phyloP scores from a whole-genome alignment of 2,888 invertebrate species.

The Andrena bucephala region DNA sequence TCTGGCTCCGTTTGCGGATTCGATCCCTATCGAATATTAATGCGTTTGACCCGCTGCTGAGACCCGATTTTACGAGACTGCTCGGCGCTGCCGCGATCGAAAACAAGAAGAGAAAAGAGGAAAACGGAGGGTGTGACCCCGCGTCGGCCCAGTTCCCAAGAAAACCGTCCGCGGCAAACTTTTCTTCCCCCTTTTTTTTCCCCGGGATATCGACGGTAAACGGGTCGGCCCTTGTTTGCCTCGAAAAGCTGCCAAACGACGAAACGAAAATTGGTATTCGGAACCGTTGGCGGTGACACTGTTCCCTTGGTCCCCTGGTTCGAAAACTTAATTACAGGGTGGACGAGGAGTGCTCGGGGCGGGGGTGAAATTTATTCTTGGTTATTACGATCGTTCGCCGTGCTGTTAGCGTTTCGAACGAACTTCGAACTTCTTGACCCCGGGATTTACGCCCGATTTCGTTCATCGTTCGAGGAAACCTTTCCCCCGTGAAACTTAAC shows the following conservation, averaged over 20 bases:
- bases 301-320: neutral
- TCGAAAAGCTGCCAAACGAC: conserved; percentile 23
- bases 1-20: conserved; percentile 60
- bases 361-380: conserved; percentile 48
- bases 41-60: conserved; percentile 60
- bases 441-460: conserved; percentile 54
- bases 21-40: conserved; percentile 69
- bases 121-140: conserved; percentile 24
- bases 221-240: conserved; percentile 1
- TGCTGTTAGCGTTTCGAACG: conserved; percentile 40
- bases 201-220: neutral
- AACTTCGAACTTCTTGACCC: conserved; percentile 27
- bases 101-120: conserved; percentile 27
- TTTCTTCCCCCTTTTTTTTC: conserved; percentile 28
- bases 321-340: conserved; percentile 57
- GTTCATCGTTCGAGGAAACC: conserved; percentile 25
- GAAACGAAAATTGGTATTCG: conserved; percentile 48
- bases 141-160: conserved; percentile 36
- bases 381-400: conserved; percentile 53
- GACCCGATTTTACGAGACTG: conserved; percentile 62
- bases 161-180: neutral
- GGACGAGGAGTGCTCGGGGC: conserved; percentile 45
- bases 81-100: conserved; percentile 1
- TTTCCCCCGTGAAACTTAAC: conserved; percentile 23
- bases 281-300: conserved; percentile 46